Evolutionary conservation across 53 echinoderm and acorn worm species (phyloP).

Genomic region (Echinometra lucunter): DNA sequence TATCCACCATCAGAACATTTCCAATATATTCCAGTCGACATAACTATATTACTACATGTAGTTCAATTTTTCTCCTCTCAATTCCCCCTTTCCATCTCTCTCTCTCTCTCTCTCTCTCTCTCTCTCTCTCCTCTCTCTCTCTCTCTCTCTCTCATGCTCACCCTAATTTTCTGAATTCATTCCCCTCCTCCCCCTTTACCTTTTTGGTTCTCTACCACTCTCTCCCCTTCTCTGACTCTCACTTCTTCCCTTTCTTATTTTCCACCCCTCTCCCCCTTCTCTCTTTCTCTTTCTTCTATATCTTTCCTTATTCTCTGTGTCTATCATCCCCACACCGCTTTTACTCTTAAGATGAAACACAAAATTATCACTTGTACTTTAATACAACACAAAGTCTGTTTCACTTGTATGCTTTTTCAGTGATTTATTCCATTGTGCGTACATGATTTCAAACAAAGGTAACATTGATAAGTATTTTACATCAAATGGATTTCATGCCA

Average conservation of each 20-base stretch:
- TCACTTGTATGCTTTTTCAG: conserved; percentile 26
- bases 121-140: neutral
- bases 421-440: conserved; percentile 61
- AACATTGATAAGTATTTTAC: neutral
- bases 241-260: neutral
- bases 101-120: neutral
- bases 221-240: neutral
- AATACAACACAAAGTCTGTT: neutral
- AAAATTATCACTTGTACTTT: neutral
- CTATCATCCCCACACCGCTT: too few species aligned
- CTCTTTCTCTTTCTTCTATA: neutral
- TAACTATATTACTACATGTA: too few species aligned
- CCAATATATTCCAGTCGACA: too few species aligned
- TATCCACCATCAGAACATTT: neutral
- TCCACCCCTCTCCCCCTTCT: neutral
- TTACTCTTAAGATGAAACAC: too few species aligned
- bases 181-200: neutral
- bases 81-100: neutral
- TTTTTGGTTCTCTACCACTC: neutral
- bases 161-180: neutral
- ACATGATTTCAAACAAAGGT: conserved; percentile 9
- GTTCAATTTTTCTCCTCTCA: neutral
- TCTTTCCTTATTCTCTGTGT: too few species aligned
- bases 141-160: neutral
- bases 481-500: neutral